phyloP scores from a whole-genome alignment of 2,797 vertebrate species.

The Cuculus canorus region DNA sequence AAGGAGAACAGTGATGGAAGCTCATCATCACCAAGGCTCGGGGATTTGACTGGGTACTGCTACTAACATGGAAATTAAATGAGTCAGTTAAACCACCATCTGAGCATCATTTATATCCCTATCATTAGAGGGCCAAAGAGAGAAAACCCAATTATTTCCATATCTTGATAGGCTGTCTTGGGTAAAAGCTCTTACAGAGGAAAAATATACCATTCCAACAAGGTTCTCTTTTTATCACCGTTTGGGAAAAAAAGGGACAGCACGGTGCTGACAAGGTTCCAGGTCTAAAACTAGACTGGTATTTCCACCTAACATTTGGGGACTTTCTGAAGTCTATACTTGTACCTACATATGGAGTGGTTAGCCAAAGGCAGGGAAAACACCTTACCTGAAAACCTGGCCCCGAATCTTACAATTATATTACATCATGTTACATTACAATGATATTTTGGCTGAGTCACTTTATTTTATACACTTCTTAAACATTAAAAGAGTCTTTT shows the following conservation, averaged over 20 bases:
- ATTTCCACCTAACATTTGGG: background rate
- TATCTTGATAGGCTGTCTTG: background rate
- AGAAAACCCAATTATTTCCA: slow-evolving; percentile 33
- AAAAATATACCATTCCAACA: background rate
- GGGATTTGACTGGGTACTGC: slow-evolving; percentile 46
- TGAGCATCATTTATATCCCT: slow-evolving; percentile 44
- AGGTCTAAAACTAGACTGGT: background rate
- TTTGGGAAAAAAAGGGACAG: background rate
- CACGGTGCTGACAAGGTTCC: background rate
- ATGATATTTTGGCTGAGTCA: background rate
- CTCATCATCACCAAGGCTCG: slow-evolving; percentile 39
- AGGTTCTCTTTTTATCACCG: background rate
- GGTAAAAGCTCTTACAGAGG: background rate
- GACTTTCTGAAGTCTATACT: background rate
- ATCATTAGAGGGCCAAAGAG: slow-evolving; percentile 40
- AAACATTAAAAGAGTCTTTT: background rate
- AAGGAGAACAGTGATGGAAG: slow-evolving; percentile 46
- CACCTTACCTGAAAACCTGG: background rate
- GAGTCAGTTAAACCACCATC: slow-evolving; percentile 40
- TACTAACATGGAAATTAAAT: slow-evolving; percentile 57
- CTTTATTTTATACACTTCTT: background rate
- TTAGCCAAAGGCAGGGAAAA: background rate
- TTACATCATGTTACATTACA: background rate
- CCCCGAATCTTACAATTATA: rapidly evolving
- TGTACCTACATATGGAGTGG: background rate